Percentiles rank a stretch among this genome's conserved stretches.
phyloP scores from a whole-genome alignment of 2,113 vertebrate species.

The Corapipo altera region DNA sequence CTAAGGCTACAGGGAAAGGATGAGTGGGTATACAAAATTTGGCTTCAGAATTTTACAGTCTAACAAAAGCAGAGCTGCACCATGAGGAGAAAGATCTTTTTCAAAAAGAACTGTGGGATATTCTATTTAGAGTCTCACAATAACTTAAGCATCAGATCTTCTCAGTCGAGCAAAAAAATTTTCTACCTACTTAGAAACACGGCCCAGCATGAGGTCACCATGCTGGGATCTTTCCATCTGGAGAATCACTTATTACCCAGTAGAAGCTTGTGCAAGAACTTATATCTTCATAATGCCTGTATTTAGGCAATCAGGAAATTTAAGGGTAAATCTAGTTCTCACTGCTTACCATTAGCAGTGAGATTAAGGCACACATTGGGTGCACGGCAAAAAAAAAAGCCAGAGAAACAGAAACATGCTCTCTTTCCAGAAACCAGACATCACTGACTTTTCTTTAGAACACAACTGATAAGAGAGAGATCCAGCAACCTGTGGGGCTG shows the following conservation, averaged over 20 bases:
- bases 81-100: background rate
- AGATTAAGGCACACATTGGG: background rate
- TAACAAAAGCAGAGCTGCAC: background rate
- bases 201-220: background rate
- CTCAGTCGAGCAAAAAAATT: background rate
- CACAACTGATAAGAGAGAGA: background rate
- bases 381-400: background rate
- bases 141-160: background rate
- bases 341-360: background rate
- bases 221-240: background rate
- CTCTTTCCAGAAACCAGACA: background rate
- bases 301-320: background rate
- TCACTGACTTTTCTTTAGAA: background rate
- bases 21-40: background rate
- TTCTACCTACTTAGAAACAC: background rate
- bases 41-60: background rate
- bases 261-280: background rate
- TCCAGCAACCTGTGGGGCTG: background rate
- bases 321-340: background rate
- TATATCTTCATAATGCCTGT: background rate
- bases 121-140: background rate
- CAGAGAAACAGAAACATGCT: background rate
- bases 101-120: background rate
- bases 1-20: background rate
- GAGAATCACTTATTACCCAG: background rate